Evolutionary conservation across 2,797 vertebrate species (phyloP).

Genomic region (Acanthopagrus latus): DNA sequence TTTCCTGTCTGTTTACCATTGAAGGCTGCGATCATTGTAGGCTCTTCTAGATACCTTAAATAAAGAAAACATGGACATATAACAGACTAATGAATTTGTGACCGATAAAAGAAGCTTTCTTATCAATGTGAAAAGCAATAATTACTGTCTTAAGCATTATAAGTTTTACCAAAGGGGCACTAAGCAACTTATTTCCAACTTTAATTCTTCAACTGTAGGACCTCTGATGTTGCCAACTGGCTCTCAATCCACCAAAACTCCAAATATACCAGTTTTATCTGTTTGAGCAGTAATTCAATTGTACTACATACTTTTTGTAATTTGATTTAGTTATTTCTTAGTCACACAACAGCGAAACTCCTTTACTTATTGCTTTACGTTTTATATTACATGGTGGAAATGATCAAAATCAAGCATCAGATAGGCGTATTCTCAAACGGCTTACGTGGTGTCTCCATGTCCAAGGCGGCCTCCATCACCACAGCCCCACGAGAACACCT

Average conservation of each 20-base stretch:
- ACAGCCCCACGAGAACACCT: constrained; percentile 99
- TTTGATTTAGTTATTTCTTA: too few species aligned
- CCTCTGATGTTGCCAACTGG: too few species aligned
- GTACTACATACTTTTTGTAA: not conserved
- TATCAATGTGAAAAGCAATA: not conserved
- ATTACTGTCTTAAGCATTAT: not conserved
- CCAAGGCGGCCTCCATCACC: constrained; percentile 98
- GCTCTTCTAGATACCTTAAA: constrained; percentile 94
- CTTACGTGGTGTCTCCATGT: constrained; percentile 97
- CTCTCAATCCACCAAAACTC: too few species aligned
- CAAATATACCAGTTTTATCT: not conserved
- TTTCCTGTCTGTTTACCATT: constrained; percentile 95
- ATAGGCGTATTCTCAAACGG: not conserved
- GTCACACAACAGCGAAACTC: not conserved
- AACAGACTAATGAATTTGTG: too few species aligned
- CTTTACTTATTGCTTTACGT: not conserved
- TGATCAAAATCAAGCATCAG: not conserved
- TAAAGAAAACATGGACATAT: not conserved
- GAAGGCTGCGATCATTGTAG: constrained; percentile 91
- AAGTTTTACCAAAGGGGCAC: not conserved
- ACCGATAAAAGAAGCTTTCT: not conserved
- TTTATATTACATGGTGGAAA: not conserved
- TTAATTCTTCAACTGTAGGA: too few species aligned
- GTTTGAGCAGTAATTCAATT: constrained; percentile 26
- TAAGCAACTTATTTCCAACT: too few species aligned